Conservation (phyloP, 2,888 invertebrate species). For the Blomia tropicalis region DNA sequence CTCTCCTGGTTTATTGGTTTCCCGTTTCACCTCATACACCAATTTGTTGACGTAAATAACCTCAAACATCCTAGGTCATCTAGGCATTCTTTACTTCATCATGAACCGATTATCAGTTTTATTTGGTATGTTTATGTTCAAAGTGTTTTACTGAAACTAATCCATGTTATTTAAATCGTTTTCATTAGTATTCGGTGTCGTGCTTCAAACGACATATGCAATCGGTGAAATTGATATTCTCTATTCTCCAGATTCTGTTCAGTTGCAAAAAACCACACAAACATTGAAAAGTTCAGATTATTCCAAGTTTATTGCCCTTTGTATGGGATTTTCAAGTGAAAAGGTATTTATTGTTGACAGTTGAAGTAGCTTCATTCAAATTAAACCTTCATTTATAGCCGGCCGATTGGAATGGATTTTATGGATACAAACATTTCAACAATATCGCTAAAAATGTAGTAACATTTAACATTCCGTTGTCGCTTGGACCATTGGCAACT, state of each 20-base stretch:
- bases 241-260: neutral
- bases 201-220: no score
- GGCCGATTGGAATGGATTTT: slow-evolving; percentile 1
- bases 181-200: no score
- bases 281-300: neutral
- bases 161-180: no score
- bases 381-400: neutral
- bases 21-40: no score
- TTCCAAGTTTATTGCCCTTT: neutral
- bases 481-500: neutral
- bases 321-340: neutral
- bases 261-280: neutral
- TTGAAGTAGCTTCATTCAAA: neutral
- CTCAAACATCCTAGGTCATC: no score
- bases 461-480: neutral
- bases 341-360: neutral
- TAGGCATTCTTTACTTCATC: no score
- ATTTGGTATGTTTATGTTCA: no score
- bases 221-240: neutral
- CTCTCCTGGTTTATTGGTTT: no score
- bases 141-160: no score
- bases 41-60: no score
- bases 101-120: no score
- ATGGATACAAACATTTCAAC: neutral
- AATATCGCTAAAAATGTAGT: neutral